Base-by-base conservation (phyloP, 2,797 vertebrate species). In the Avahi laniger region DNA sequence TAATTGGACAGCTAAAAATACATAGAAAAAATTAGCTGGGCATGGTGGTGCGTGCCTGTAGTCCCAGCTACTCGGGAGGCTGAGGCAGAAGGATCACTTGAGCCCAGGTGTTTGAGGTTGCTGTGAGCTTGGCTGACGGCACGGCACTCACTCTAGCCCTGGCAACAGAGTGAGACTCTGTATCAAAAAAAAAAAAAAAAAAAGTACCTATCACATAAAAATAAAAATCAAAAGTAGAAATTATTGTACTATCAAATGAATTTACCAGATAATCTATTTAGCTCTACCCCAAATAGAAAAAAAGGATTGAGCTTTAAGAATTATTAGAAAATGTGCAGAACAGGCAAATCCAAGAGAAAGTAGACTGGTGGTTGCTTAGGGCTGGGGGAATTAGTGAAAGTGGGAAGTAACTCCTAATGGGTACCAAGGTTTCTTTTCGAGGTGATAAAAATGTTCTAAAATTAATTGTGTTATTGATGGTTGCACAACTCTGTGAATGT, bases 181-280 rank as follows among this genome's bases (percentile, higher is more conserved):
- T n/a, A n/a, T n/a, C n/a, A n/a, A n/a, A n/a, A n/a, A n/a, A n/a
- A n/a, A n/a, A n/a, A n/a, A n/a, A n/a, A n/a, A n/a, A 89, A 85
- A 88, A 50, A 91, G 28, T 28, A 61, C 48, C 48, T 46, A 65
- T 28, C 24, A 67, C 61, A 46, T 69, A 79, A 65, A 92, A 85
- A 86, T 73, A 86, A 96, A 83, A 73, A 43, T 76, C 73, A 41
- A 93, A 94, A 84, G 14, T 38, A 26, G 4, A 85, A 87, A 94
- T 72, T 67, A 52, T 70, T 93, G 88, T 79, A 83, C 35, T 24
- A 10, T 83, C 9, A 48, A 86, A 48, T 91, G 33, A 91, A 65
- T 91, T 81, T 83, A 35, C 70, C 81, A 63, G 35, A 79, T 61
- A 24, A 86, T 38, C 14, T 9, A 5, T 67, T 86, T 95, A 82